These are phyloP conservation scores for Leistus spinibarbis DNA, from an alignment of 2,888 invertebrate genomes.

Conservation along the genomic window DNA sequence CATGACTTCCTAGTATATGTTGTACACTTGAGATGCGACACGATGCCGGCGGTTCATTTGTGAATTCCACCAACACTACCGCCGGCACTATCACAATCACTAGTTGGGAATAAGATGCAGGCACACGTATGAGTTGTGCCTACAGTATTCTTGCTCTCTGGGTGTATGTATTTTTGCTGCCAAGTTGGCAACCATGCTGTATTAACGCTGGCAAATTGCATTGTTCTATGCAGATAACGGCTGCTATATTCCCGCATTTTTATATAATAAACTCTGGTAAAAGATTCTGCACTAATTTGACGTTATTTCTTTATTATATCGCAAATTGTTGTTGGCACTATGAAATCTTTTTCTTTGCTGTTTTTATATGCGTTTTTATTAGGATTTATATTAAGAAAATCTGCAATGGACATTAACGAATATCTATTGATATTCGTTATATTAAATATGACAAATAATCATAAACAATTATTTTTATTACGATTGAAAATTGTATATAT, in stretches of 20 bases:
- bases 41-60: no score
- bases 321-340: background rate
- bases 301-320: background rate
- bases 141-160: background rate
- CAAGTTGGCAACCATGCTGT: background rate
- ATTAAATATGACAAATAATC: no score
- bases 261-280: background rate
- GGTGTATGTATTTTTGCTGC: background rate
- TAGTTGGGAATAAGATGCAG: background rate
- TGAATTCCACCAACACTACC: background rate
- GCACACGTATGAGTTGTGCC: background rate
- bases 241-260: no score
- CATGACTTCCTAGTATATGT: conserved; percentile 4
- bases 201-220: background rate
- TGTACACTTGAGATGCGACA: background rate
- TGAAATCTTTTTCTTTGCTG: background rate
- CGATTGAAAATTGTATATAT: no score
- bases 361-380: no score
- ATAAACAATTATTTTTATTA: no score
- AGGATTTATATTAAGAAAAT: no score
- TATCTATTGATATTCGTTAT: no score
- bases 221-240: background rate
- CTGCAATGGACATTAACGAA: no score
- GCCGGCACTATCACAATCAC: background rate
- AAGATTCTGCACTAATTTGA: background rate